Percentiles rank a stretch among this genome's conserved stretches.
phyloP scores from a whole-genome alignment of 2,797 vertebrate species.

The Pelochelys cantorii region DNA sequence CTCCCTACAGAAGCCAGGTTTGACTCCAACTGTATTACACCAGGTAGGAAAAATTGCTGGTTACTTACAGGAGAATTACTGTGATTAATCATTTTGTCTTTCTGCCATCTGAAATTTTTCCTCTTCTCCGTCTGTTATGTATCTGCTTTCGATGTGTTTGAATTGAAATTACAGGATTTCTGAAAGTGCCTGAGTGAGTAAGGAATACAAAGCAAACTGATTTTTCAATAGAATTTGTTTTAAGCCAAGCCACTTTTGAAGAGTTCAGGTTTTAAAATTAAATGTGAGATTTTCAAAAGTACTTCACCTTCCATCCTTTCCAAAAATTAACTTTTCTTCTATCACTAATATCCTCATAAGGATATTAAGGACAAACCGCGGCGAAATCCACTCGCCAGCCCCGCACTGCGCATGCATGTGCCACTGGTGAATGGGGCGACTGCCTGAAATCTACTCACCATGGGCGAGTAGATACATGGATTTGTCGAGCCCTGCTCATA shows the following conservation, averaged over 20 bases:
- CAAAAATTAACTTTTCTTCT: neutral
- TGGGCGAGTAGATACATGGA: no score
- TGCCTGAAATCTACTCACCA: no score
- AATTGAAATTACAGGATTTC: neutral
- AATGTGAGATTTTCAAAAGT: neutral
- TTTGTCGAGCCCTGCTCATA: no score
- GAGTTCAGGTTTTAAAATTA: neutral
- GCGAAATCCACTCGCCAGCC: no score
- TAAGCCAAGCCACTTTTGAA: neutral
- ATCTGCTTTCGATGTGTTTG: neutral
- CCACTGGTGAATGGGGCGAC: no score
- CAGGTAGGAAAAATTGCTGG: conserved; percentile 82
- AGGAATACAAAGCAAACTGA: neutral
- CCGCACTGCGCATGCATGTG: no score
- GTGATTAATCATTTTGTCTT: neutral
- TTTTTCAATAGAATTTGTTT: neutral
- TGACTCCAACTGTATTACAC: conserved; percentile 99
- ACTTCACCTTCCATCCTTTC: neutral
- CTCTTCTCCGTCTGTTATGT: neutral
- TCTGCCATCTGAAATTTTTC: neutral
- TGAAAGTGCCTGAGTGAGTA: neutral
- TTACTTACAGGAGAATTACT: neutral
- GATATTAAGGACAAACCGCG: no score
- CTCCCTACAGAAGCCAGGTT: conserved; percentile 96
- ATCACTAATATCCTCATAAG: neutral